Conservation (phyloP, 1,140 invertebrate genomes). For the Lerema accius region DNA sequence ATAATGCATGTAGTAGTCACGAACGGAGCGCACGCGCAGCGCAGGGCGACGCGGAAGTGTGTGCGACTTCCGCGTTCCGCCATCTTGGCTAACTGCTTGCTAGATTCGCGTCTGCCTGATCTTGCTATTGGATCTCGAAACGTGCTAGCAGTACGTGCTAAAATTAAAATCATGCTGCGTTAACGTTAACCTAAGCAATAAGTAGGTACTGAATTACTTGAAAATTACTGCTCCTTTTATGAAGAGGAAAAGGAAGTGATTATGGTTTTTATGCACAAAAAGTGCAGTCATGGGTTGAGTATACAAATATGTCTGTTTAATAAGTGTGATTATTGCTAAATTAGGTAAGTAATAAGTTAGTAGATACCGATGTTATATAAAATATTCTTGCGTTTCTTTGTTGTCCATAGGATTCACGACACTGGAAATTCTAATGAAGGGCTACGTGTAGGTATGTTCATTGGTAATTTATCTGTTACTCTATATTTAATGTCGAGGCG, state of each 20-base stretch:
- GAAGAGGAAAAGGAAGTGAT: not conserved
- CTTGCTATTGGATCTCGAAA: constrained; percentile 51
- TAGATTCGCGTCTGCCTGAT: constrained; percentile 64
- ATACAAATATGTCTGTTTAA: too few species aligned
- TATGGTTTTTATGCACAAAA: not conserved
- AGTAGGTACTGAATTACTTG: not conserved
- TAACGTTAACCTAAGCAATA: not conserved
- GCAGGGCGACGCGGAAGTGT: constrained; percentile 79
- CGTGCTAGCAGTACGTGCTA: constrained; percentile 41
- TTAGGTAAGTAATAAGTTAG: too few species aligned
- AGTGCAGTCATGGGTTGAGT: too few species aligned
- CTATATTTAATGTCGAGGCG: too few species aligned
- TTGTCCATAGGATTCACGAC: too few species aligned
- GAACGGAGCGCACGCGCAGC: constrained; percentile 60
- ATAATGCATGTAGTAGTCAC: constrained; percentile 73
- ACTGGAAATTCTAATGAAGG: too few species aligned
- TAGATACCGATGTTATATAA: too few species aligned
- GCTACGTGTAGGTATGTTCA: too few species aligned
- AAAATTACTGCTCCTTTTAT: not conserved
- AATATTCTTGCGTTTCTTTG: too few species aligned
- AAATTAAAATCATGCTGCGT: constrained; percentile 34
- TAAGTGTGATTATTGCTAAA: too few species aligned
- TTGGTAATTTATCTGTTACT: too few species aligned
- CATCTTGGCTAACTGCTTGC: constrained; percentile 72
- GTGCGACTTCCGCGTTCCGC: constrained; percentile 77